A percentile compares a stretch with the other conserved stretches of the same genome.
phyloP scores from a whole-genome alignment of 37 sponge, comb jelly and placozoan genomes.

The Petrosia ficiformis region DNA sequence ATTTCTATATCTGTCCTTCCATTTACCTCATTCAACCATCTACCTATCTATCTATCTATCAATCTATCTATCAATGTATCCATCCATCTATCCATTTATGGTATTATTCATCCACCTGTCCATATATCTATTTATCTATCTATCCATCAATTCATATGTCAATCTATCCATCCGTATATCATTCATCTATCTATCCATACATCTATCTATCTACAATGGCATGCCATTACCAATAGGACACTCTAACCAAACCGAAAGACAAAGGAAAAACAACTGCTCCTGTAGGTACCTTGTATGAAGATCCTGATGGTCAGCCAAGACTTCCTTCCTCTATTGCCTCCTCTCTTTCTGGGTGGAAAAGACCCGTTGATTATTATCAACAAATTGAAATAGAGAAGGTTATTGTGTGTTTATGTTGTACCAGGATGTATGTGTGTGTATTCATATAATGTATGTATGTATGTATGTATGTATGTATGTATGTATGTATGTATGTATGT shows the following conservation, averaged over 20 bases:
- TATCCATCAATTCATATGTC: neutral
- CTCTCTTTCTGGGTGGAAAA: constrained; percentile 33
- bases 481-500: too few relatives aligned
- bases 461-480: too few relatives aligned
- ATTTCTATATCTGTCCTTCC: neutral
- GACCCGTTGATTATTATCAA: constrained; percentile 34
- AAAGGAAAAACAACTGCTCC: constrained; percentile 9
- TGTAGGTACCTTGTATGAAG: constrained; percentile 8
- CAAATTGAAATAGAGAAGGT: too few relatives aligned
- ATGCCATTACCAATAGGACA: constrained; percentile 11
- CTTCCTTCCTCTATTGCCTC: constrained; percentile 22
- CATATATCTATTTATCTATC: neutral
- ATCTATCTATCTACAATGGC: neutral
- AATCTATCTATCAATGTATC: too few relatives aligned
- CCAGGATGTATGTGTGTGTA: too few relatives aligned
- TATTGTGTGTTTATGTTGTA: too few relatives aligned
- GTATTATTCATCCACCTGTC: neutral
- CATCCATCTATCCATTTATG: neutral
- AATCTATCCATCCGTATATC: neutral
- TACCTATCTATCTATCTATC: too few relatives aligned
- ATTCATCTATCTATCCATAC: neutral
- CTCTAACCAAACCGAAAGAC: constrained; percentile 38
- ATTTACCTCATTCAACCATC: too few relatives aligned
- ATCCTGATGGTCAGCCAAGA: constrained; percentile 38
- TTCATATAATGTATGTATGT: too few relatives aligned